phyloP scores from a whole-genome alignment of 1,140 invertebrate genomes.

The Melanaphis sacchari region DNA sequence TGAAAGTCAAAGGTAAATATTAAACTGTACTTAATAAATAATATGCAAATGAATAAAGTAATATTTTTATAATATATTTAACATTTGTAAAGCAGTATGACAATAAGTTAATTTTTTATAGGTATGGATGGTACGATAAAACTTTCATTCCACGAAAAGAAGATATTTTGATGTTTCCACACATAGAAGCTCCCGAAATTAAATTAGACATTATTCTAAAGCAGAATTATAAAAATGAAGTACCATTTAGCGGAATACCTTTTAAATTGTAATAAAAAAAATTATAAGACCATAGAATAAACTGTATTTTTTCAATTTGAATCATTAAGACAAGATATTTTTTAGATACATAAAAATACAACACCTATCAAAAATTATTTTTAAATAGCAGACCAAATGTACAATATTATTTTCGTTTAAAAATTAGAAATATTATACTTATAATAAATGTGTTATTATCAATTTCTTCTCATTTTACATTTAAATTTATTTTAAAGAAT shows the following conservation, averaged over 20 bases:
- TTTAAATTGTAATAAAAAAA: conserved; percentile 24
- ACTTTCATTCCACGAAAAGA: conserved; percentile 44
- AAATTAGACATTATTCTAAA: conserved; percentile 44
- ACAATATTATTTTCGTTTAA: background rate
- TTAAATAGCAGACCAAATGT: background rate
- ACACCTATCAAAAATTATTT: background rate
- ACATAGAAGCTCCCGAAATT: conserved; percentile 26
- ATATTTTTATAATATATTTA: background rate
- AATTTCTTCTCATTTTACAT: background rate
- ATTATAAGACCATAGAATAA: background rate
- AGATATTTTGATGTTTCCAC: conserved; percentile 32
- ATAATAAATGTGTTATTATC: background rate
- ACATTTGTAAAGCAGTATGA: background rate
- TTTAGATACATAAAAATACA: background rate
- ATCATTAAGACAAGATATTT: background rate
- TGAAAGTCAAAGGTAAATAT: conserved; percentile 49
- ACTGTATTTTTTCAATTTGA: background rate
- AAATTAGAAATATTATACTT: background rate
- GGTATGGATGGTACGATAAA: conserved; percentile 40
- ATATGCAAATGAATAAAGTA: background rate
- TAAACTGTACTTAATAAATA: background rate
- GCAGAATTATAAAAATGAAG: conserved; percentile 45
- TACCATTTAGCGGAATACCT: conserved; percentile 31
- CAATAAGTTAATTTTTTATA: background rate
- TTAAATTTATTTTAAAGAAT: background rate